Conservation (phyloP, 2,113 vertebrate genomes). For the Pimephales promelas region DNA sequence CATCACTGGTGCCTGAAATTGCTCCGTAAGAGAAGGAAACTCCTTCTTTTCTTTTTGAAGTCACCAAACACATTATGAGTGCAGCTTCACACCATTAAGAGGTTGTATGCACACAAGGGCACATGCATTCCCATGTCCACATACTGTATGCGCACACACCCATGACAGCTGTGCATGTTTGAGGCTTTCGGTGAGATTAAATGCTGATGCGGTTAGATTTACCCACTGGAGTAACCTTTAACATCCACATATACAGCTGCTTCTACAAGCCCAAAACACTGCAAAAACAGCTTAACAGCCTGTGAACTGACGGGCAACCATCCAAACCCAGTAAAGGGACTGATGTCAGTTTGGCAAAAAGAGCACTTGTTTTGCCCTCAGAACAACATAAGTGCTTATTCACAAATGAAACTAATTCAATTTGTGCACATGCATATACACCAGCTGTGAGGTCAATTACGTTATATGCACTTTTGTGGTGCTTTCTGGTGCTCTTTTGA, state of each 20-base stretch:
- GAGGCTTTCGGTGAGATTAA: constrained; percentile 68
- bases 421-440: background rate
- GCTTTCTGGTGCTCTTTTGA: background rate
- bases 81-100: constrained; percentile 8
- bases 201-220: constrained; percentile 67
- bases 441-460: background rate
- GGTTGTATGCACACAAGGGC: constrained; percentile 47
- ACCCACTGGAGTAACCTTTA: constrained; percentile 52
- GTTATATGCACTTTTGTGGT: background rate
- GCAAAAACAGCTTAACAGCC: constrained; percentile 8
- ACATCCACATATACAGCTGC: background rate
- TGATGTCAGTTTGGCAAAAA: background rate
- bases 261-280: constrained; percentile 28
- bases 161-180: constrained; percentile 56
- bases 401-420: background rate
- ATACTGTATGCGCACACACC: constrained; percentile 34
- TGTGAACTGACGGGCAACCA: background rate
- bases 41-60: background rate
- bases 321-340: constrained; percentile 1
- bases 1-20: constrained; percentile 24
- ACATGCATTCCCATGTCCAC: constrained; percentile 14
- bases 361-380: background rate
- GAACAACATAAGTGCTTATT: background rate
- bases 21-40: background rate
- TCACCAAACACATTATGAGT: background rate